Base-by-base conservation (phyloP, 37 sponge, comb jelly and placozoan genomes). In the Diacarnus erythraeanus region DNA sequence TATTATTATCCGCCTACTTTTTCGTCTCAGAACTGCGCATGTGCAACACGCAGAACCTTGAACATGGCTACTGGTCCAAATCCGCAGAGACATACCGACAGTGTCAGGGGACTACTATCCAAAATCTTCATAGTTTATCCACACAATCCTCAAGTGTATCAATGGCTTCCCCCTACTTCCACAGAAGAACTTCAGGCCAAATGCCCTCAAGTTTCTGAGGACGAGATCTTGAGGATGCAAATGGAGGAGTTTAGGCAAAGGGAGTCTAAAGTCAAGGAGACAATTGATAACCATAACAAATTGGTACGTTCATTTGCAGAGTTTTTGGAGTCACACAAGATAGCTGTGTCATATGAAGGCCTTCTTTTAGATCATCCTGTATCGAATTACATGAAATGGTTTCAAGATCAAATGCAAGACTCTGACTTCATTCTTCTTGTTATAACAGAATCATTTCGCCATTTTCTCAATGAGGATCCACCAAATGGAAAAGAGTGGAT, bases 61-160 rank as follows among this genome's bases (percentile, higher is more conserved):
- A n/a, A n/a, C n/a, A n/a, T n/a, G n/a, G 57, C 57, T 56, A 56
- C 51, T 47, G 51, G 51, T 12, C 51, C 51, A 15, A 47, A 61
- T 23, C 64, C 25, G 5, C 64, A 15, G 6, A 61, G 29, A 61
- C 64, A 61, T 61, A 23, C 25, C 20, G 30, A 61, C 20, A 25
- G 30, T 61, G 5, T 61, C 8, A 6, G 25, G 21, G 30, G 64
- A 27, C 25, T 61, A 6, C 64, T 68, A 66, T 60, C 80, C 9
- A 84, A 88, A 70, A 78, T 83, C 61, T 83, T 88, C 41, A 72
- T 83, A 4, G 78, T 75, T 17, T 82, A 88, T 23, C 54, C 83
- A 4, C 83, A 82, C 51, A 82, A 82, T 2, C 83, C 88, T 34
- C 37, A 68, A 0, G 40, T 42, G 25, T 82, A 88, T 73, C 58